A percentile compares a stretch with the other conserved stretches of the same genome.
Evolutionary conservation across 2,113 vertebrate species (phyloP).

Genomic region (Limnothrissa miodon): DNA sequence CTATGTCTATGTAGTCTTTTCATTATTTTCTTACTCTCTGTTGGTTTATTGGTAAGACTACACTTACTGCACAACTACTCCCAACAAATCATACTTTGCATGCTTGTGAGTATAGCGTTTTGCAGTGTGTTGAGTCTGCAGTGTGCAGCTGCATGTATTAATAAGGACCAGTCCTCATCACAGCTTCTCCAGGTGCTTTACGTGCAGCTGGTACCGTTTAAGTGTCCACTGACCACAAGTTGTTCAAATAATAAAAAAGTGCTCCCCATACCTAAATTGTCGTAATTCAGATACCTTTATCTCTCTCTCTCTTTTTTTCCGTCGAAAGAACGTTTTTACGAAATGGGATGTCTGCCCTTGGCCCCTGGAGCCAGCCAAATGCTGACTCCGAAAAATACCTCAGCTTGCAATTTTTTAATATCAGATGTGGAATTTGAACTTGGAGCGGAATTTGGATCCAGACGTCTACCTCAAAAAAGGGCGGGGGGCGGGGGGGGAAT

Average conservation of each 20-base stretch:
- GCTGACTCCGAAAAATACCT: conserved; percentile 38
- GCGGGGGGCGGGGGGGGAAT: background rate
- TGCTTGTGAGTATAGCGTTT: no score
- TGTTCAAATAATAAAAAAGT: background rate
- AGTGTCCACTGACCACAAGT: background rate
- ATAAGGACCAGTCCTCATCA: background rate
- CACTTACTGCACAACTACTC: background rate
- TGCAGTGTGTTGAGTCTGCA: background rate
- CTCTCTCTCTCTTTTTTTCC: background rate
- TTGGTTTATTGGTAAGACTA: no score
- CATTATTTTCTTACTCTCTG: no score
- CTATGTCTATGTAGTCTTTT: no score
- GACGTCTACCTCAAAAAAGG: conserved; percentile 5
- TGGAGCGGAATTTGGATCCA: conserved; percentile 38
- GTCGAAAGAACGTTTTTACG: conserved; percentile 18
- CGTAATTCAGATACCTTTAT: background rate
- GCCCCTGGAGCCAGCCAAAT: conserved; percentile 15
- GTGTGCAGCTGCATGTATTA: background rate
- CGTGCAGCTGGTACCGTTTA: background rate
- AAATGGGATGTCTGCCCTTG: conserved; percentile 26
- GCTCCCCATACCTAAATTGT: background rate
- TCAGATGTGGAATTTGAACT: conserved; percentile 50
- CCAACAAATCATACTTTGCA: no score
- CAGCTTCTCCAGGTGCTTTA: background rate
- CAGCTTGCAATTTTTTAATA: conserved; percentile 39